Base-by-base conservation (phyloP, 2,113 vertebrate species). In the Carassius gibelio region DNA sequence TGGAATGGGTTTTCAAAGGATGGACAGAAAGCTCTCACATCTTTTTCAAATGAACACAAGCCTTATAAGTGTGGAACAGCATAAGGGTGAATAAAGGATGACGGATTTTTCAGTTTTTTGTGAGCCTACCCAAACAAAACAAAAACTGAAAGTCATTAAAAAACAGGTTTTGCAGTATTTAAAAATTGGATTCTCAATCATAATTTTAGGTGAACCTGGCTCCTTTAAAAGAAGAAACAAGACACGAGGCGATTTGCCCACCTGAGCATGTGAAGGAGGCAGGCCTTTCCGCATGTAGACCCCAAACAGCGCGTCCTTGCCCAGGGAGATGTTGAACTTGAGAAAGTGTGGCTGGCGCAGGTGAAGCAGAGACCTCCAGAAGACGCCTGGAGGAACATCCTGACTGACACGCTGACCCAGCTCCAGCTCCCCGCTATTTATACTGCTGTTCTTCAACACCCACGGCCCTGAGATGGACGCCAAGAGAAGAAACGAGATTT, bases 261-360 rank as follows among this genome's bases (percentile, higher is more conserved):
- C 96, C 96, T 97, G 96, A 36, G 96, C 96, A 74, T 97, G 96
- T 78, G 96, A 97, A 1, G 96, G 96, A 66, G 95, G 96, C 52
- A 97, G 93, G 88, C 96, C 96, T 89, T 96, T 96, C 92, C 96
- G 91, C 90, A 96, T 96, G 86, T 97, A 97, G 87, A 97, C 95
- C 78, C 96, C 96, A 71, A 97, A 97, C 87, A 97, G 95, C 30
- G 96, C 96, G 30, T 97, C 96, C 88, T 96, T 97, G 74, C 96
- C 96, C 59, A 97, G 93, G 83, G 96, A 96, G 89, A 97, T 96
- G 91, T 97, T 97, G 93, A 97, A 97, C 91, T 97, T 97, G 80
- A 97, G 90, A 90, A 97, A 97, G 90, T 96, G 96, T 3, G 96
- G 95, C 83, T 96, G 95, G 87, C 85, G 94, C 89, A 97, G 94